Base-by-base conservation (phyloP, 2,888 invertebrate species). In the Aphidoletes aphidimyza region DNA sequence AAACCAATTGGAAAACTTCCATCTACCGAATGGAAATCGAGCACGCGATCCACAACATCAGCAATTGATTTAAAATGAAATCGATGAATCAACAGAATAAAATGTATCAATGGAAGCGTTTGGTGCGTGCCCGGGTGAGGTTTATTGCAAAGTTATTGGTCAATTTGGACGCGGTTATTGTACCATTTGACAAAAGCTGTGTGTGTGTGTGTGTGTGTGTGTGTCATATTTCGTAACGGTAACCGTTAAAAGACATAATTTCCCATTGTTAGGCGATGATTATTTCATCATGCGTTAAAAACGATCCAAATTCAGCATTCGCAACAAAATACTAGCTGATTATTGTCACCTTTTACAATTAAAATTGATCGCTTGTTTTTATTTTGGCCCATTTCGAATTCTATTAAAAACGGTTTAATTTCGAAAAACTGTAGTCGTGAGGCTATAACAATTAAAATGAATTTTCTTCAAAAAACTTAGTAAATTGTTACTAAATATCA, bases 171-270 rank as follows among this genome's bases (percentile, higher is more conserved):
- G 14, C n/a, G 9, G 3, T 69, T 69, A 30, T 30, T 69, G 54
- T 22, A 2, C 2, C 47, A 47, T 47, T 22, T 30, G 69, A 69
- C 69, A 69, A 30, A 69, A 69, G 69, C 69, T 26, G 69, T 69
- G 69, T 14, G 14, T 69, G 69, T n/a, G n/a, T n/a, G n/a, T n/a
- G n/a, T n/a, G n/a, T n/a, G n/a, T n/a, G n/a, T n/a, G n/a, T n/a
- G n/a, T n/a, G n/a, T n/a, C n/a, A n/a, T n/a, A n/a, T 69, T 69
- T 69, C 69, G 69, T 30, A 69, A 69, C 30, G 26, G 14, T 69
- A 9, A 30, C 69, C 26, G 34, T 69, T n/a, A 34, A 69, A 69
- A 69, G 26, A 69, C 69, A 69, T 14, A 30, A 30, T 30, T 69
- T 30, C 69, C 30, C 26, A 30, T 69, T 17, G 34, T 34, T 30